Percentiles rank a stretch among this genome's conserved stretches.
phyloP scores from a whole-genome alignment of 2,797 vertebrate genomes.

The Zenarchopterus dispar region DNA sequence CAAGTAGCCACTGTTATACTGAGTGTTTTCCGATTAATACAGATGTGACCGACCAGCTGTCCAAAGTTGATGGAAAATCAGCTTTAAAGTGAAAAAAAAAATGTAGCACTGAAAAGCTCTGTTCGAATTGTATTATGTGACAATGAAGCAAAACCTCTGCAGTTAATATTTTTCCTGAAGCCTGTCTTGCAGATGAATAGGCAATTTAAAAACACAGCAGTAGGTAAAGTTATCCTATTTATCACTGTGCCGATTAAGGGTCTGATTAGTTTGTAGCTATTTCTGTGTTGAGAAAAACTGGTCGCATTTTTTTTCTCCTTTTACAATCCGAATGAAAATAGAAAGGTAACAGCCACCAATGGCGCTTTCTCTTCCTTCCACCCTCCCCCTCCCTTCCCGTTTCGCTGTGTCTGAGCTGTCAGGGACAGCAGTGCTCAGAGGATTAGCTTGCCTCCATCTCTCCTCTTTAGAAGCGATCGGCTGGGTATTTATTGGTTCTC shows the following conservation, averaged over 20 bases:
- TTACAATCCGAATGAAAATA: constrained; percentile 49
- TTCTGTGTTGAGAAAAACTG: constrained; percentile 60
- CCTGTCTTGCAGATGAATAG: constrained; percentile 72
- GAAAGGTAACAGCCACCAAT: constrained; percentile 49
- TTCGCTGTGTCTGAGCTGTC: constrained; percentile 48
- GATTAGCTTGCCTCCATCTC: constrained; percentile 54
- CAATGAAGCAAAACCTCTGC: constrained; percentile 39
- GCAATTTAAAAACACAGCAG: constrained; percentile 79
- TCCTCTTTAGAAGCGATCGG: constrained; percentile 51
- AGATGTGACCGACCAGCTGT: constrained; percentile 39
- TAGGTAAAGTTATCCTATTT: constrained; percentile 73
- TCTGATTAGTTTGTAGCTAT: constrained; percentile 67
- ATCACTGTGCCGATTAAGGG: constrained; percentile 72
- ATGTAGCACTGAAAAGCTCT: constrained; percentile 18
- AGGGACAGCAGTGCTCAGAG: constrained; percentile 49
- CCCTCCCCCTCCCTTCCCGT: neutral
- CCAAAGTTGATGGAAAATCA: constrained; percentile 39
- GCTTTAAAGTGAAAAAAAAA: constrained; percentile 41
- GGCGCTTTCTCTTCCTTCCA: constrained; percentile 17
- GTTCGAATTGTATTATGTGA: constrained; percentile 57
- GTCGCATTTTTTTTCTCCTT: constrained; percentile 62
- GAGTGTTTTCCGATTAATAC: constrained; percentile 7
- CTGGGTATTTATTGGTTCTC: constrained; percentile 63
- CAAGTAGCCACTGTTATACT: constrained; percentile 11
- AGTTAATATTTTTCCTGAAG: constrained; percentile 47